Evolutionary conservation across 1,140 invertebrate species (phyloP), one percentile per base, ranked within the genome.

Genomic region (Chironomus tepperi): DNA sequence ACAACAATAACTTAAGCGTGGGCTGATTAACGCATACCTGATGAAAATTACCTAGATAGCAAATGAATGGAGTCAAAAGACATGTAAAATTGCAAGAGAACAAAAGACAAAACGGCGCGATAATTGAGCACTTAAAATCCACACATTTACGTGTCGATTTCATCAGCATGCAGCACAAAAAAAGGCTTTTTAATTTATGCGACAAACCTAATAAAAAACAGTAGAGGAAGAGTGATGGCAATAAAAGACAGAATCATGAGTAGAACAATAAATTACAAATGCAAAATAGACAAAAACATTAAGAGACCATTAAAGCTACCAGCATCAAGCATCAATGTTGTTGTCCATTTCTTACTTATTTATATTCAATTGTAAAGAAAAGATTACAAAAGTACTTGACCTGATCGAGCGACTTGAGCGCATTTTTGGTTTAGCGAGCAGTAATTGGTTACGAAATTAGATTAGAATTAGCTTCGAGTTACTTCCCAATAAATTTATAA

Each of bases 231-330:
- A 57, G 47, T 57, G n/a, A 57, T 15, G n/a, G n/a, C 12, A 57
- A 15, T 15, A 57, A 15, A 57, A 57, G 12, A 15, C n/a, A 57
- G 12, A 12, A n/a, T n/a, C 47, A 57, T 12, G 47, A 12, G 3
- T 5, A 70, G 16, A 70, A 18, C 19, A 10, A 70, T 70, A 70
- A 70, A 70, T 70, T 70, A 19, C 16, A 70, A 70, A 70, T 70
- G 16, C 65, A 70, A 70, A 70, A 70, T 70, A 70, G 19, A 21
- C 65, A 16, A 12, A 47, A 70, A 15, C 65, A 70, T 70, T 70
- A 70, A 70, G 47, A 70, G 65, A 21, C 65, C 18, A 70, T 70
- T 70, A 70, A 70, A 70, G 16, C 65, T 34, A 70, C 47, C 47
- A 57, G 47, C 47, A 57, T 57, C 47, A 57, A 57, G 65, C 65